These are phyloP conservation scores for Philhelius pedissequus DNA, from an alignment of 2,888 invertebrate species.

Conservation along the genomic window DNA sequence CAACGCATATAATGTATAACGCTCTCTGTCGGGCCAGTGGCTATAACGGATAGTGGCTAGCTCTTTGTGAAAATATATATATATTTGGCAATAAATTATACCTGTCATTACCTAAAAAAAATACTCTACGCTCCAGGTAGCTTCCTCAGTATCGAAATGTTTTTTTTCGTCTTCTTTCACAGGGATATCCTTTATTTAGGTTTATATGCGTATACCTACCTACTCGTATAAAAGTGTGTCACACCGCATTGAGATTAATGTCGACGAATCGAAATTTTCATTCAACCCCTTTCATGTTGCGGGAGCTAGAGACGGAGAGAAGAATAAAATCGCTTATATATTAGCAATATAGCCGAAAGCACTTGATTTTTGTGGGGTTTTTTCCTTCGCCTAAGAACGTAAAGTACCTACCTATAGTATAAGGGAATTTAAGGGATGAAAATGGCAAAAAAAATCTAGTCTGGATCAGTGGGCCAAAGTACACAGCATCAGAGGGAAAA, in stretches of 20 bases:
- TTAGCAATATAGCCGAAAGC: neutral
- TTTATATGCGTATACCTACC: constrained; percentile 13
- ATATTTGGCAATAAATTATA: constrained; percentile 17
- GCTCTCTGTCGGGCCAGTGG: neutral
- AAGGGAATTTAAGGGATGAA: neutral
- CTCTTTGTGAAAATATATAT: neutral
- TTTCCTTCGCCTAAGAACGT: neutral
- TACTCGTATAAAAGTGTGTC: constrained; percentile 55
- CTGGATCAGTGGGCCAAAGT: constrained; percentile 39
- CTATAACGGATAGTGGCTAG: neutral
- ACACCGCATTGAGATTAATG: constrained; percentile 55
- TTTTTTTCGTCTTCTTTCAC: neutral
- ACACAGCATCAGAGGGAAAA: constrained; percentile 14
- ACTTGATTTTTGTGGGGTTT: constrained; percentile 16
- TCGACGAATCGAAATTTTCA: constrained; percentile 54
- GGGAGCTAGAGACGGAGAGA: neutral
- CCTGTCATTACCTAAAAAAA: neutral
- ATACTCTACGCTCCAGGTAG: constrained; percentile 18
- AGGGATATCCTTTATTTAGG: constrained; percentile 29
- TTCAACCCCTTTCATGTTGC: constrained; percentile 39
- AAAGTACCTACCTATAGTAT: neutral
- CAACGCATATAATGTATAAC: constrained; percentile 45
- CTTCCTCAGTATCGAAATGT: constrained; percentile 23
- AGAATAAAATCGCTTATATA: constrained; percentile 9
- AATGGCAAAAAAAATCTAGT: neutral